phyloP scores from a whole-genome alignment of 2,888 invertebrate species.

The Caprella mutica region DNA sequence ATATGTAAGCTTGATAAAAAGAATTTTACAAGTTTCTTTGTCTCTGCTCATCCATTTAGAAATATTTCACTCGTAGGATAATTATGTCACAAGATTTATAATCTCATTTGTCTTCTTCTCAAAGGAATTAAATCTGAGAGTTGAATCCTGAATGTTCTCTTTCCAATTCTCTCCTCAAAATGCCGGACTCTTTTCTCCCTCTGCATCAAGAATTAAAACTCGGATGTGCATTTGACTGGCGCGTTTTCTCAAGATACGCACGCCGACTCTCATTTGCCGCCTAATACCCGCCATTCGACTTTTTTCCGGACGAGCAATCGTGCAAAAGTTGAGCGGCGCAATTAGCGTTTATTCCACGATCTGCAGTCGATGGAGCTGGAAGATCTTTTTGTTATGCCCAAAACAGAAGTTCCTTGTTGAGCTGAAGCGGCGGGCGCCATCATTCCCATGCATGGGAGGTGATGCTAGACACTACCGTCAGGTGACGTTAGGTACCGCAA shows the following conservation, averaged over 20 bases:
- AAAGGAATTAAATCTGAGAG: too few species aligned
- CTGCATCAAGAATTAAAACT: too few species aligned
- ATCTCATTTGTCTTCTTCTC: too few species aligned
- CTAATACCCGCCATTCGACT: conserved; percentile 3
- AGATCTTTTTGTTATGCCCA: conserved; percentile 10
- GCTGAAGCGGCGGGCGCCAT: conserved; percentile 10
- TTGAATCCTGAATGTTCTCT: not conserved
- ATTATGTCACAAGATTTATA: too few species aligned
- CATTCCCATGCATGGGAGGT: conserved; percentile 13
- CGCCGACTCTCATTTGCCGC: conserved; percentile 10
- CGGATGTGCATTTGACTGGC: conserved; percentile 12
- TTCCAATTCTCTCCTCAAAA: not conserved
- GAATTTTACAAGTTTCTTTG: too few species aligned
- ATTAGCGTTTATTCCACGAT: conserved; percentile 12
- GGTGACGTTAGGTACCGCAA: too few species aligned
- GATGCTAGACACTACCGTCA: too few species aligned
- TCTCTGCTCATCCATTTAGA: too few species aligned
- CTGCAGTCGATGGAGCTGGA: conserved; percentile 9
- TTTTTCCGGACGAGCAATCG: conserved; percentile 11
- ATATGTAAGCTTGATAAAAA: too few species aligned
- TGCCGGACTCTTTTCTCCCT: conserved; percentile 9
- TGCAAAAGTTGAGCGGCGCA: conserved; percentile 13
- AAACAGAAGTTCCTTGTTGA: conserved; percentile 11
- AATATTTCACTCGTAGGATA: too few species aligned
- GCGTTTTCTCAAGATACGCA: conserved; percentile 2